These are phyloP conservation scores for Montipora foliosa DNA, from an alignment of 64 coral and sea anemone genomes.

Conservation along the genomic window DNA sequence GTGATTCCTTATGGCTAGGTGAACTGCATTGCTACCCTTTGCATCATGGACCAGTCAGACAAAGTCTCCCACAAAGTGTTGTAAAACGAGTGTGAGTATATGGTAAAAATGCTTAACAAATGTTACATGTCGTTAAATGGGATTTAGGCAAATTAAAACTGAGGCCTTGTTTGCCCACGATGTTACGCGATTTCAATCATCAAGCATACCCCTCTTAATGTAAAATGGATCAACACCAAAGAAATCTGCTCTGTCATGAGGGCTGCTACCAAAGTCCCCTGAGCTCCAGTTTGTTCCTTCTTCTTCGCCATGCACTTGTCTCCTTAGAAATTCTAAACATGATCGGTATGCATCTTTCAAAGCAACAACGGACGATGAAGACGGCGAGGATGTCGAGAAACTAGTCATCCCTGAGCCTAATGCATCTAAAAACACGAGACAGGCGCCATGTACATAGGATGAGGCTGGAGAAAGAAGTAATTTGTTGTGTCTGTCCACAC, in stretches of 20 bases:
- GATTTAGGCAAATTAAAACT: too few species aligned
- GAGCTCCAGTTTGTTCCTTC: background rate
- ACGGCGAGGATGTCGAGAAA: background rate
- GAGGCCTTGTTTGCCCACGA: too few species aligned
- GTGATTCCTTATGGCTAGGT: too few species aligned
- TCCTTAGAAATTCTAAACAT: slow-evolving; percentile 77
- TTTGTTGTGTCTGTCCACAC: background rate
- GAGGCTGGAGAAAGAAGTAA: slow-evolving; percentile 61
- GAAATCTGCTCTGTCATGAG: slow-evolving; percentile 22
- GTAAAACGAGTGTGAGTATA: too few species aligned
- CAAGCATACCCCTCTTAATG: slow-evolving; percentile 77
- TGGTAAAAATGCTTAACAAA: too few species aligned
- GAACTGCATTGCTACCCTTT: too few species aligned
- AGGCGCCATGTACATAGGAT: slow-evolving; percentile 91
- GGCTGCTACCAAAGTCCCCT: background rate
- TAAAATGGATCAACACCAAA: slow-evolving; percentile 90
- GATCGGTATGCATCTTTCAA: slow-evolving; percentile 66
- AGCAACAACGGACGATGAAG: slow-evolving; percentile 41
- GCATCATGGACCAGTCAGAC: too few species aligned
- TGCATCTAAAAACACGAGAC: slow-evolving; percentile 93
- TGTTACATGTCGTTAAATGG: too few species aligned
- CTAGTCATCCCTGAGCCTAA: slow-evolving; percentile 76
- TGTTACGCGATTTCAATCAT: background rate
- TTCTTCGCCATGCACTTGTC: slow-evolving; percentile 37
- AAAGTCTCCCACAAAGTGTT: too few species aligned